Evolutionary conservation across 1,140 invertebrate species (phyloP), one percentile per base, ranked within the genome.

Genomic region (Dendroctonus valens): DNA sequence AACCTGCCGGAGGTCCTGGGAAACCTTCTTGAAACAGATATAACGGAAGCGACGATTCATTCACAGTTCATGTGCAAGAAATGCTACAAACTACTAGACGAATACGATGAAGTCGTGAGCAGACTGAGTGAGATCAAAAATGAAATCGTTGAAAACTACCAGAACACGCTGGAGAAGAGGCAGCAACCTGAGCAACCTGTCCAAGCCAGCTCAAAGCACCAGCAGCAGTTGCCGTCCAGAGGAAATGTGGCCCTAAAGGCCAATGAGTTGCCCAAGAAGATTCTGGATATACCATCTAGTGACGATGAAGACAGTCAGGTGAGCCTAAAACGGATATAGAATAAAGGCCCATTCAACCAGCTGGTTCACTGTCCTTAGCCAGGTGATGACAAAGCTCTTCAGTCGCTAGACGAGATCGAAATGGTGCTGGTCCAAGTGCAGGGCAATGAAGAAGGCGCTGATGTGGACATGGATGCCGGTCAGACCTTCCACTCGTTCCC

Each of bases 51-150:
- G 6, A 75, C 75, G 63, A 78, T 80, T 3, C 84, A 85, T 72
- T 83, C 82, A 15, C 73, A 77, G 53, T 75, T 86, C 26, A 75
- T 87, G 14, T 88, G 86, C 74, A 86, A 85, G 76, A 87, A 87
- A 70, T 88, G 87, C 72, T 87, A 79, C 69, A 84, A 84, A 76
- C 72, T 85, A 39, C 79, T 86, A 54, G 81, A 82, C 68, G 85
- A 89, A 80, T 79, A 83, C 41, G 85, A 87, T 70, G 84, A 86
- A 69, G 70, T 88, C 49, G 80, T 86, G 73, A 78, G 64, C 9
- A 68, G 75, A 49, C 51, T 72, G 11, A 40, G 41, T 4, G 73
- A 73, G 49, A 75, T 72, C 5, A 76, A 73, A 67, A 61, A 55
- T 8, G 74, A 79, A 54, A 40, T 79, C n/a, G 59, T 70, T n/a